Conservation (phyloP, 1,140 invertebrate genomes). For the Formica selysi region DNA sequence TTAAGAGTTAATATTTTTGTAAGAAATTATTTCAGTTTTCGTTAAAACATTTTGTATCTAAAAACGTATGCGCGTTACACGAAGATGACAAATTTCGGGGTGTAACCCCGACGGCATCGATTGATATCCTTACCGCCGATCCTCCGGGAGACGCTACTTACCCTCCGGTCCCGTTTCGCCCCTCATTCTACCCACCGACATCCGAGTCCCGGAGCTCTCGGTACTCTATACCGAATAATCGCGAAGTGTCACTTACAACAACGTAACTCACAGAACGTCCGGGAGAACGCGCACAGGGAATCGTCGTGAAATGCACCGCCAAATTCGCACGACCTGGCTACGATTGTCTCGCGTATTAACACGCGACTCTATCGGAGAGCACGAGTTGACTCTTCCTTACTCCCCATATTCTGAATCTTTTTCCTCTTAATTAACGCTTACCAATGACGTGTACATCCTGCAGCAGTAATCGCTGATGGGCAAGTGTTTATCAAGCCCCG, state of each 20-base stretch:
- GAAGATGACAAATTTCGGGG: constrained; percentile 29
- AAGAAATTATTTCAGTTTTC: background rate
- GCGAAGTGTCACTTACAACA: constrained; percentile 58
- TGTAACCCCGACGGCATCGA: constrained; percentile 48
- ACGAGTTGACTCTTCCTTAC: background rate
- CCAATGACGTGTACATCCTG: constrained; percentile 82
- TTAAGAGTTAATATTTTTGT: background rate
- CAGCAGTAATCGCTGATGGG: constrained; percentile 83
- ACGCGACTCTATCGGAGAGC: background rate
- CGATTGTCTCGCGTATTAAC: constrained; percentile 3
- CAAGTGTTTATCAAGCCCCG: constrained; percentile 82
- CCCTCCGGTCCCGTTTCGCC: constrained; percentile 4
- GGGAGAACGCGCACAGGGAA: constrained; percentile 45
- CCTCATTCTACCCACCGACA: constrained; percentile 21
- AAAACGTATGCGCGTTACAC: background rate
- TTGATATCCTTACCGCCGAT: constrained; percentile 51
- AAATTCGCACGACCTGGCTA: constrained; percentile 31
- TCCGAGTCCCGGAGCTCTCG: constrained; percentile 6
- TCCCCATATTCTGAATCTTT: background rate
- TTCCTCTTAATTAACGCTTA: constrained; percentile 77
- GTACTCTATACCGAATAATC: constrained; percentile 47
- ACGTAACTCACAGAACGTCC: constrained; percentile 42
- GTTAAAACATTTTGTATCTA: background rate
- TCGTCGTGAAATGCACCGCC: constrained; percentile 34
- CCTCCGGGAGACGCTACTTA: constrained; percentile 61